Percentiles rank a stretch among this genome's conserved stretches.
Evolutionary conservation across 2,797 vertebrate species (phyloP).

Genomic region (Premnoplex brunnescens): DNA sequence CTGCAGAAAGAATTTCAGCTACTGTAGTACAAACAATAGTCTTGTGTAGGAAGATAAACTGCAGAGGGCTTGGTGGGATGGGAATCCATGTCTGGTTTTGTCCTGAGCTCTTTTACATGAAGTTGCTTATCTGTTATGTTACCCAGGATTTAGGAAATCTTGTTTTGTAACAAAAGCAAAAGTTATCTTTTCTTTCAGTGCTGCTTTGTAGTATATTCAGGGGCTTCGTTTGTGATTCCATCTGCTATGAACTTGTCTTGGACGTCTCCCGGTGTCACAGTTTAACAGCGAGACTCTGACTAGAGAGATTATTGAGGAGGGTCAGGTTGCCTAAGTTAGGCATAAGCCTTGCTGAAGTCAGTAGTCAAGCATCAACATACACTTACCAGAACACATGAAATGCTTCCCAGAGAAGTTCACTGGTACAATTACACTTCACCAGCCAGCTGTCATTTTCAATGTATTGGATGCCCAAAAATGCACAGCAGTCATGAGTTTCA

Average conservation of each 20-base stretch:
- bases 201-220: neutral
- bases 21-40: neutral
- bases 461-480: neutral
- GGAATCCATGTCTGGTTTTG: neutral
- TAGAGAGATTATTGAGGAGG: neutral
- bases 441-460: accelerated
- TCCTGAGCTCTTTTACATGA: neutral
- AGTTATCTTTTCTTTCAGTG: neutral
- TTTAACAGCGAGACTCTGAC: neutral
- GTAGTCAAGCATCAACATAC: accelerated
- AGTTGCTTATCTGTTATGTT: neutral
- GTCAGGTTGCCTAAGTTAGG: neutral
- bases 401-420: neutral
- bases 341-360: neutral
- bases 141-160: neutral
- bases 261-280: neutral
- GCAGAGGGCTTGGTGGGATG: neutral
- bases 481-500: accelerated
- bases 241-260: neutral
- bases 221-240: neutral
- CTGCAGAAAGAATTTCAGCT: neutral
- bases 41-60: neutral
- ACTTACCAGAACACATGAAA: neutral
- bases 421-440: neutral
- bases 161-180: neutral